A percentile compares a stretch with the other conserved stretches of the same genome.
Conservation (phyloP, 2,113 vertebrate genomes). For the Brienomyrus longianalis region DNA sequence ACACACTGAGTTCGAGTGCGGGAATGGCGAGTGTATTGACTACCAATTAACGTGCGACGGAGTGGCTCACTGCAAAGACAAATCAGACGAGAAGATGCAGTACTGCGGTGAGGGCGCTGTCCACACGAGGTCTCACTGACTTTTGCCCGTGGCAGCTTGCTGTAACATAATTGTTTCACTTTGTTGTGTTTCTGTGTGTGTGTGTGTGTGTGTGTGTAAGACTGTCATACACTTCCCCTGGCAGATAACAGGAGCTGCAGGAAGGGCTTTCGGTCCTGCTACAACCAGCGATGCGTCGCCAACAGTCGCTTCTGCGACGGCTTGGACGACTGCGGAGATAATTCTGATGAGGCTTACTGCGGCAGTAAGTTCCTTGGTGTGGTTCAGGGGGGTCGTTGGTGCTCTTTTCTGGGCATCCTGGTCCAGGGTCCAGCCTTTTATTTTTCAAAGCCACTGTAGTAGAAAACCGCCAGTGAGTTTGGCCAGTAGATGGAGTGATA, state of each 20-base stretch:
- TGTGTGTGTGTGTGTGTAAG: not conserved
- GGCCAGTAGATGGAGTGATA: not conserved
- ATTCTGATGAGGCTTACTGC: constrained; percentile 87
- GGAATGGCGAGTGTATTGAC: constrained; percentile 88
- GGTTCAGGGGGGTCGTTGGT: not conserved
- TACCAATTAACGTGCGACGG: constrained; percentile 90
- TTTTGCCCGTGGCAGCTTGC: not conserved
- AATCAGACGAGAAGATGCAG: constrained; percentile 93
- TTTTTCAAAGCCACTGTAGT: not conserved
- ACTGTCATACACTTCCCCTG: constrained; percentile 18
- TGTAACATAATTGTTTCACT: constrained; percentile 20
- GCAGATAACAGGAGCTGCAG: constrained; percentile 87
- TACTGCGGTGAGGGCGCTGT: constrained; percentile 81
- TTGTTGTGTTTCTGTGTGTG: not conserved
- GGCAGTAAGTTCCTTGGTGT: constrained; percentile 69
- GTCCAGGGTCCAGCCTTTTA: too few species aligned
- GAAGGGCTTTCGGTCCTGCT: constrained; percentile 78
- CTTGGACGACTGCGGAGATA: constrained; percentile 86
- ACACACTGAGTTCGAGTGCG: constrained; percentile 90
- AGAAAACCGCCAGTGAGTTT: not conserved
- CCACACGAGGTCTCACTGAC: not conserved
- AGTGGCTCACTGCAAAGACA: constrained; percentile 88
- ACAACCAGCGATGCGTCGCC: constrained; percentile 78
- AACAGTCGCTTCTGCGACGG: constrained; percentile 81
- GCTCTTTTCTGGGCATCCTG: not conserved